phyloP scores from a whole-genome alignment of 1,140 invertebrate genomes.

The Bombus consobrinus region DNA sequence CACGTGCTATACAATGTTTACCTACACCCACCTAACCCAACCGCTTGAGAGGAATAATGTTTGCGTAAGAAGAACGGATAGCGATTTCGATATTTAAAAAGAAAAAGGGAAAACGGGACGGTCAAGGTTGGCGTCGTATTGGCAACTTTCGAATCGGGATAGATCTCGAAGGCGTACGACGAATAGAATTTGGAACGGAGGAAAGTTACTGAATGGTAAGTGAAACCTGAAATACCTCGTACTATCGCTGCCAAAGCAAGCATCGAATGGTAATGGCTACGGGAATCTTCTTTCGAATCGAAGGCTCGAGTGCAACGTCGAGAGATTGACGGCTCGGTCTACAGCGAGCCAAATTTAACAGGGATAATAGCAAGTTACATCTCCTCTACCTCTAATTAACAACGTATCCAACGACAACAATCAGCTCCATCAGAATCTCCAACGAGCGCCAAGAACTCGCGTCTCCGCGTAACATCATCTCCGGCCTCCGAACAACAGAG shows the following conservation, averaged over 20 bases:
- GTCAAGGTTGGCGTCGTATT: slow-evolving; percentile 39
- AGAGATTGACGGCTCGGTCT: neutral
- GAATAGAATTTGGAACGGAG: no score
- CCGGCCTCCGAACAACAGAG: no score
- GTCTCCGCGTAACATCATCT: neutral
- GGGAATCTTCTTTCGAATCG: neutral
- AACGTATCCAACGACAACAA: neutral
- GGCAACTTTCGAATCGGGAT: neutral
- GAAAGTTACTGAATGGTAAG: neutral
- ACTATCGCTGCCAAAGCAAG: accelerated
- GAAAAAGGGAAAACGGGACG: slow-evolving; percentile 8
- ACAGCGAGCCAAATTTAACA: neutral
- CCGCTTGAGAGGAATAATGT: slow-evolving; percentile 69
- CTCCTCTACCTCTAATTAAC: neutral
- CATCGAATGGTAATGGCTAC: no score
- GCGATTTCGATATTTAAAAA: slow-evolving; percentile 62
- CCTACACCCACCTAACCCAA: slow-evolving; percentile 75
- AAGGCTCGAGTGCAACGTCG: neutral
- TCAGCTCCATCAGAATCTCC: no score
- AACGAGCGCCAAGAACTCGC: neutral
- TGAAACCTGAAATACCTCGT: neutral
- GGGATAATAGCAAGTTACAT: neutral
- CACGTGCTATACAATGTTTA: slow-evolving; percentile 77
- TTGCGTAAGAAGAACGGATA: slow-evolving; percentile 64
- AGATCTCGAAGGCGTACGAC: no score